Base-by-base conservation (phyloP, 1,140 invertebrate species). In the Lysiphlebus fabarum region DNA sequence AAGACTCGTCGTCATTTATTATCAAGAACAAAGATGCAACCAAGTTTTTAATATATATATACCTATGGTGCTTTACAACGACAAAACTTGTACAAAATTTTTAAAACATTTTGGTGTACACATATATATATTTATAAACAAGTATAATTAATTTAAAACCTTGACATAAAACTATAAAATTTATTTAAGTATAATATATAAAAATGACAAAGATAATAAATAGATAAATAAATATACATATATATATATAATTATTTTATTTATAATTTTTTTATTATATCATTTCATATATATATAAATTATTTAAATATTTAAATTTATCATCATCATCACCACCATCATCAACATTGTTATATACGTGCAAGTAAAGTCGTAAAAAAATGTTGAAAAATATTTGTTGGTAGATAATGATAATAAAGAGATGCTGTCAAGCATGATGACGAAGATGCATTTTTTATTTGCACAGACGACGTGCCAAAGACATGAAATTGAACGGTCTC, bases 391-490 rank as follows among this genome's bases (percentile, higher is more conserved):
- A 42, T n/a, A n/a, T 47, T 47, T 47, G 33, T 47, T 14, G 11
- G 33, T 47, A 9, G 14, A 5, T 9, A 1, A 26, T 51, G 10
- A 51, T 57, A 57, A 56, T 56, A 45, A 45, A 45, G 44, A 45
- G 42, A 56, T 26, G 42, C 42, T 44, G 33, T 12, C 34, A 26
- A 17, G 47, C 43, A 11, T 45, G 5, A 37, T 57, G 55, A 57
- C 43, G 47, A 49, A 40, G 43, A 57, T 12, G 55, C 36, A 57
- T 49, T 57, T 57, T n/a, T 40, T 9, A 43, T 10, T 43, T n/a
- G 9, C 1, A 5, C 4, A 8, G 47, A 49, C 7, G 47, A 49
- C 47, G 26, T 8, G 26, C 14, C 17, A 17, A 33, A 9, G 49
- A 51, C 49, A 34, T 51, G 26, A 51, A 51, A 51, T 51, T 51